Conservation (phyloP, 23 tunicate species). For the Ascidia mentula region DNA sequence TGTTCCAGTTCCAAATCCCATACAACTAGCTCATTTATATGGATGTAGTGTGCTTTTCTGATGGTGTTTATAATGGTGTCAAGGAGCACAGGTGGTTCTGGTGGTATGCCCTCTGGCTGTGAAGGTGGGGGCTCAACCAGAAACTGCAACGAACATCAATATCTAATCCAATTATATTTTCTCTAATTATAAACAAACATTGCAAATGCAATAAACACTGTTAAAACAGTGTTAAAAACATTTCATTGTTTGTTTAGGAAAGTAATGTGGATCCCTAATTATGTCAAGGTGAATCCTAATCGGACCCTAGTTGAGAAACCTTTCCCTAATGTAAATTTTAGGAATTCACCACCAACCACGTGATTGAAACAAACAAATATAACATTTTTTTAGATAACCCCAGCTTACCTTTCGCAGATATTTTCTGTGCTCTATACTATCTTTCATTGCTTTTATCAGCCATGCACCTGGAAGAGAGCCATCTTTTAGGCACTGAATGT, state of each 20-base stretch:
- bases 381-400: too few relatives aligned
- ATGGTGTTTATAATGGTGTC: constrained; percentile 48
- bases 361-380: too few relatives aligned
- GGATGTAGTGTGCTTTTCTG: constrained; percentile 48
- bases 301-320: too few relatives aligned
- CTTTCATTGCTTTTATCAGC: constrained; percentile 71
- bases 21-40: constrained; percentile 52
- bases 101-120: constrained; percentile 17
- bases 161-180: neutral
- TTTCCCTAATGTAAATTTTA: too few relatives aligned
- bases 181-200: neutral
- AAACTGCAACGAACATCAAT: too few relatives aligned
- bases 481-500: constrained; percentile 51
- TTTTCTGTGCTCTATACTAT: constrained; percentile 58
- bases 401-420: constrained; percentile 65
- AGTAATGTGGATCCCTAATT: too few relatives aligned
- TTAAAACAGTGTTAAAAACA: too few relatives aligned
- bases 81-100: constrained; percentile 32
- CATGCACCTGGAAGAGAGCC: constrained; percentile 49
- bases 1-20: constrained; percentile 76
- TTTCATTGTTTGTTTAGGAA: too few relatives aligned
- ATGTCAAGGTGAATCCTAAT: too few relatives aligned
- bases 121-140: neutral
- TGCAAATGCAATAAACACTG: neutral
- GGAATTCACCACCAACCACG: too few relatives aligned